Evolutionary conservation across 2,113 vertebrate genomes (phyloP), one percentile per base, ranked within the genome.

Genomic region (Protobothrops flavoviridis): DNA sequence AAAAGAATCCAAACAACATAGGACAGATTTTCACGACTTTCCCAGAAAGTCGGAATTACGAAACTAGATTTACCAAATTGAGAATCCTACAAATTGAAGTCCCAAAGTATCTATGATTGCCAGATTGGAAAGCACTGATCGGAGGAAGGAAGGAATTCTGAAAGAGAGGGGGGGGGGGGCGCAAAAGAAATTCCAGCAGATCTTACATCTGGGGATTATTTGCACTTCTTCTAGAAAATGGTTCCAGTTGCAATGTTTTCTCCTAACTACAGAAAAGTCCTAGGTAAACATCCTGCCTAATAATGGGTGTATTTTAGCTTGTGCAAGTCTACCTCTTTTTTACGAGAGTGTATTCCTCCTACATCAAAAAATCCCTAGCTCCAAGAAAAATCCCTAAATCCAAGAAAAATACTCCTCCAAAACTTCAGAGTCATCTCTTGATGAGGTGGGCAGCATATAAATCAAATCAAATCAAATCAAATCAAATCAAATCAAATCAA

Each of bases 181-280:
- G n/a, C n/a, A n/a, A 0, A 94, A 15, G 52, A 94, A 23, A 94
- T 3, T 94, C 64, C 95, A 95, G 89, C 90, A 94, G 93, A 95
- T 95, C 85, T 94, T 90, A 95, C 91, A 59, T 0, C 24, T 93
- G 29, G 81, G 89, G n/a, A 85, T 57, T n/a, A 23, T 48, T 92
- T 92, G 50, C 21, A 13, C 24, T 91, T 96, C 93, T 95, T 95
- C 92, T 93, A 20, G 95, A 89, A 95, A 93, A 87, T 93, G 55
- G 92, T 96, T 94, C 92, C 94, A 94, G 90, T 33, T 93, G 89
- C 2, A 12, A 90, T 94, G 89, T 91, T 94, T 94, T 87, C 93
- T 87, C 86, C 0, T 52, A 93, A 88, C 92, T 26, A 87, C 85
- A 94, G 92, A 95, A 96, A 92, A 0, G 10, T 88, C 96, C 0